Evolutionary conservation across 2,888 invertebrate species (phyloP), one percentile per base, ranked within the genome.

Genomic region (Microchrysa polita): DNA sequence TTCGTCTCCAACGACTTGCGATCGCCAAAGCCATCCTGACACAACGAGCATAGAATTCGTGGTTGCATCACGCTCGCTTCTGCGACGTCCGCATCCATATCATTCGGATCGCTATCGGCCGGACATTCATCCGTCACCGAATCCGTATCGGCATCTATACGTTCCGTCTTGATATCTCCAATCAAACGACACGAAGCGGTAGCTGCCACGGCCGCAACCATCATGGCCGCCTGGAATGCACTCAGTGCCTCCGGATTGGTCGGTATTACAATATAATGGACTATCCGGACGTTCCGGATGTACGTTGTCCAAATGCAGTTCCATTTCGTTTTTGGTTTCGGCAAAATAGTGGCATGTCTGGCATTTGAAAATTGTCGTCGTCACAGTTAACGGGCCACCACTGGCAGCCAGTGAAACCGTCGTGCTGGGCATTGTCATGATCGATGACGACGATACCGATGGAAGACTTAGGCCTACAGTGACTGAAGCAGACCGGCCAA

Each of bases 21-120:
- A 78, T 95, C 94, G 80, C 90, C 90, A 83, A 96, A 97, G 52
- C 90, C 90, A 80, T 97, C 96, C 85, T 97, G 95, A 83, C 97
- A 98, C 74, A 97, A 87, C 1, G 97, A 97, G 84, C 97, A 97
- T 77, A 92, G 88, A 78, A 92, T 80, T 14, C 77, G 79, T 7
- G 73, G 61, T 44, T 22, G 34, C 82, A 75, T 85, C 86, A 57
- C 86, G 86, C 86, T 40, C 67, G 72, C 27, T 42, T 60, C 67
- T 48, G 74, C 20, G 69, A 65, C 75, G 77, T 83, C 75, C 7
- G 18, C 42, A 10, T 77, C 74, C 78, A 72, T 23, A 60, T 74
- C 73, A n/a, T 57, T 53, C n/a, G 63, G 72, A 72, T 67, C 60
- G 44, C 23, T 34, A 75, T 5, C 67, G 18, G 52, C 74, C 22